Conservation (phyloP, 2,888 invertebrate genomes). For the Drosophila testacea region DNA sequence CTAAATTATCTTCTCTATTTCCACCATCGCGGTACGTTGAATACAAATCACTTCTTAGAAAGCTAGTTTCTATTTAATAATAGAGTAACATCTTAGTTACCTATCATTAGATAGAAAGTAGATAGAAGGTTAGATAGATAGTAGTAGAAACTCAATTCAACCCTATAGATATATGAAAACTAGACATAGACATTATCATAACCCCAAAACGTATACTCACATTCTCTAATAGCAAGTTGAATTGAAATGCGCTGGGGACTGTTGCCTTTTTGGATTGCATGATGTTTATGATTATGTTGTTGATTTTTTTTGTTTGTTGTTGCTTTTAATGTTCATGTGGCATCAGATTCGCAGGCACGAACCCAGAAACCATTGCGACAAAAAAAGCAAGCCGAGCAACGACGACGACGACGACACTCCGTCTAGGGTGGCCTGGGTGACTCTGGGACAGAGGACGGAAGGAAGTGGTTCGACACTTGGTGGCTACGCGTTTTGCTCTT, state of each 20-base stretch:
- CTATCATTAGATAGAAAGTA: too few relatives aligned
- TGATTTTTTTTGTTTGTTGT: constrained; percentile 16
- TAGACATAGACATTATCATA: constrained; percentile 6
- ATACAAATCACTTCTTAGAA: too few relatives aligned
- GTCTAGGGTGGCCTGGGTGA: constrained; percentile 65
- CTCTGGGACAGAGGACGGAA: constrained; percentile 55
- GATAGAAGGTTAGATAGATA: too few relatives aligned
- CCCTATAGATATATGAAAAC: background rate
- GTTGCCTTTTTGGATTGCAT: constrained; percentile 33
- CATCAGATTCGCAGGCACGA: constrained; percentile 82
- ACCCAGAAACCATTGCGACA: constrained; percentile 64
- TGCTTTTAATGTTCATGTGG: constrained; percentile 65
- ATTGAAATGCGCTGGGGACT: constrained; percentile 27
- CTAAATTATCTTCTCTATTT: too few relatives aligned
- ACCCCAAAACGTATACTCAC: background rate
- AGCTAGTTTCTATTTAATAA: too few relatives aligned
- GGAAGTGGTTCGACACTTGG: constrained; percentile 60
- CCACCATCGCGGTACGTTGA: too few relatives aligned
- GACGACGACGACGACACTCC: constrained; percentile 69
- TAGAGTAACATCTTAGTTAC: too few relatives aligned
- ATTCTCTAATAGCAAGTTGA: constrained; percentile 17
- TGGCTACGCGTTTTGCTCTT: constrained; percentile 26
- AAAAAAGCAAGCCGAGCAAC: constrained; percentile 21
- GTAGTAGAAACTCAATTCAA: background rate
- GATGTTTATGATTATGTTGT: constrained; percentile 65